Conservation (phyloP, 2,113 vertebrate genomes). For the Centrocercus urophasianus region DNA sequence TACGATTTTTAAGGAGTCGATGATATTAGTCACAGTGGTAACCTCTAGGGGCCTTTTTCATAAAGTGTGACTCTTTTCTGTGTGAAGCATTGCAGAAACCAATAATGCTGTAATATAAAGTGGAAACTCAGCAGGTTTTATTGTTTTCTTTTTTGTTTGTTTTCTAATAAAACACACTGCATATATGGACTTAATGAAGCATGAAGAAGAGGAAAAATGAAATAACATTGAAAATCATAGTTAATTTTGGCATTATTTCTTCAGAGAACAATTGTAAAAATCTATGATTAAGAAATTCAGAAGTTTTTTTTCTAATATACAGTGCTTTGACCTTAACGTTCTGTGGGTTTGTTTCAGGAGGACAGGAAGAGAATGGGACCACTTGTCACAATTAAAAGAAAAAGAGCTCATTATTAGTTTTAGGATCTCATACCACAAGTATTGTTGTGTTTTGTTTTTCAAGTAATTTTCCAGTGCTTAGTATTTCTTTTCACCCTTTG, state of each 20-base stretch:
- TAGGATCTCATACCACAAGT: not conserved
- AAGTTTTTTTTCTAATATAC: not conserved
- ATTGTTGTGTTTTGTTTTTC: not conserved
- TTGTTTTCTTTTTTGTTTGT: not conserved
- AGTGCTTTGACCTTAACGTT: rapidly evolving
- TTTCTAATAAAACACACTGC: not conserved
- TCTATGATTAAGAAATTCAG: not conserved
- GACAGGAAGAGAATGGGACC: rapidly evolving
- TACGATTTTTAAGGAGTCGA: not conserved
- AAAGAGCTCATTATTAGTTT: not conserved
- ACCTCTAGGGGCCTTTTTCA: not conserved
- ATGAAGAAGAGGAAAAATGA: not conserved
- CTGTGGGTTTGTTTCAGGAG: not conserved
- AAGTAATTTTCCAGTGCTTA: not conserved
- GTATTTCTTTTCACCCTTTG: not conserved
- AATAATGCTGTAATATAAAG: not conserved
- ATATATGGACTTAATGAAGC: not conserved
- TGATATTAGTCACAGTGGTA: not conserved
- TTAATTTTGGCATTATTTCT: not conserved
- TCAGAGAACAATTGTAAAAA: not conserved
- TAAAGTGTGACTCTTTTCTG: not conserved
- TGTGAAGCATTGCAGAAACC: not conserved
- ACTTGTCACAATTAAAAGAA: not conserved
- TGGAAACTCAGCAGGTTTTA: not conserved
- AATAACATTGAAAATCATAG: not conserved